Evolutionary conservation across 2,888 invertebrate genomes (phyloP), one percentile per base, ranked within the genome.

Genomic region (Xylophagus ater): DNA sequence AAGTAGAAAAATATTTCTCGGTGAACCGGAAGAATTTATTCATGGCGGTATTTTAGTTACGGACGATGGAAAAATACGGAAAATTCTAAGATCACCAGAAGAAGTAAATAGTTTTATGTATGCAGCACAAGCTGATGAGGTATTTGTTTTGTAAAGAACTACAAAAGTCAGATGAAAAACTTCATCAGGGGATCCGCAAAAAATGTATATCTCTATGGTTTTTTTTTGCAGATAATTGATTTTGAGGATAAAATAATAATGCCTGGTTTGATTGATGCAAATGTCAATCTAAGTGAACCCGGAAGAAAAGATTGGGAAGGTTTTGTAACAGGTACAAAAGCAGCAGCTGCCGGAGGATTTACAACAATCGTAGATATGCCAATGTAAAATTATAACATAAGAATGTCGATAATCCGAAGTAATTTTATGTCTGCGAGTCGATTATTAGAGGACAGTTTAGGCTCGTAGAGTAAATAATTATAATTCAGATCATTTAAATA

Each of bases 321-420:
- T 13, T 81, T 76, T 59, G 65, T 65, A 26, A 73, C 75, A 2
- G 81, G 79, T n/a, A 81, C 81, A 2, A 69, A 67, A 52, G 78
- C 81, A 4, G 81, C 81, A 0, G 79, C 80, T 0, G 76, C 76
- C 3, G 81, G 80, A 4, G 81, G 81, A 21, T 72, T 79, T 40
- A 81, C 81, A 4, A 79, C 79, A 34, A 74, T 81, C 30, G 71
- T 77, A 19, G 81, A 81, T 54, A 78, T 81, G 71, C 81, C 81
- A 12, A 59, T 81, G 80, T 80, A 49, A 47, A 52, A 52, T 36
- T 35, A n/a, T n/a, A n/a, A n/a, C n/a, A n/a, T n/a, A n/a, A n/a
- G n/a, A n/a, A n/a, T n/a, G n/a, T n/a, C n/a, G n/a, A n/a, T n/a
- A n/a, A n/a, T n/a, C n/a, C n/a, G n/a, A n/a, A n/a, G n/a, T n/a